Conservation (phyloP, 2,888 invertebrate genomes). For the Spatulosminthurus flaviceps region DNA sequence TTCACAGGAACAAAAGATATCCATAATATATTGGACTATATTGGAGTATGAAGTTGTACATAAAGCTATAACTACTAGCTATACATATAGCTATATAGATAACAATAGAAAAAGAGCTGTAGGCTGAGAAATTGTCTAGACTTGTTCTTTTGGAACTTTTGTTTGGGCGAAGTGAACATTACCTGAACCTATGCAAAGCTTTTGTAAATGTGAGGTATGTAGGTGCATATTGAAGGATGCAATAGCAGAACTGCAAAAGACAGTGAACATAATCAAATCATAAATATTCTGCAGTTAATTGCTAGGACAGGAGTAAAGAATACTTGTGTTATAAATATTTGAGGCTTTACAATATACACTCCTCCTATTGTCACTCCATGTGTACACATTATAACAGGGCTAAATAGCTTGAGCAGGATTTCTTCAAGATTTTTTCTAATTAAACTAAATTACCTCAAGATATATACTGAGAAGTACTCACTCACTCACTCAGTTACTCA, state of each 20-base stretch:
- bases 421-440: too few species aligned
- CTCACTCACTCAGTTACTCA: too few species aligned
- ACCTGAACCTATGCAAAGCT: neutral
- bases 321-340: neutral
- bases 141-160: neutral
- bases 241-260: too few species aligned
- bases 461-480: too few species aligned
- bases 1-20: neutral
- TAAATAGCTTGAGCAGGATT: too few species aligned
- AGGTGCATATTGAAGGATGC: too few species aligned
- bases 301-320: neutral
- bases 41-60: neutral
- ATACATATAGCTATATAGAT: neutral
- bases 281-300: conserved; percentile 10
- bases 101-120: neutral
- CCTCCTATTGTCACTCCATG: too few species aligned
- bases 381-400: too few species aligned
- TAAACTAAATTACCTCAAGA: too few species aligned
- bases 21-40: too few species aligned
- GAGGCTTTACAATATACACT: neutral
- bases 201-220: neutral
- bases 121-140: neutral
- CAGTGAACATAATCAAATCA: neutral
- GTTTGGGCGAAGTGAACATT: neutral
- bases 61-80: neutral